These are phyloP conservation scores for Prochilodus magdalenae DNA, from an alignment of 2,113 vertebrate species.

Conservation along the genomic window DNA sequence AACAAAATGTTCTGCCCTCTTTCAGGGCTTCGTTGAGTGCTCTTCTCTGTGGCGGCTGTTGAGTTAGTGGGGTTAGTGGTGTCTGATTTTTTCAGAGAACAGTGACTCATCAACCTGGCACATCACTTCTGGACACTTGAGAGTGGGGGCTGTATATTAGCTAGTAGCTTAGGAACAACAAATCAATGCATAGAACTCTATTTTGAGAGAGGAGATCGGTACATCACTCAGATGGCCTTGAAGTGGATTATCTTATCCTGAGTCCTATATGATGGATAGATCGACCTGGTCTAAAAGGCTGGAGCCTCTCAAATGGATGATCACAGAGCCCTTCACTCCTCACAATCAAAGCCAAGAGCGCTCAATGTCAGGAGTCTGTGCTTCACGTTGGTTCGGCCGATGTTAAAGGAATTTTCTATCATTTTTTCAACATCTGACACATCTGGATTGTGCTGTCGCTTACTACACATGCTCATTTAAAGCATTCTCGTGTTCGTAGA, in stretches of 20 bases:
- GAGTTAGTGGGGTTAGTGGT: constrained; percentile 8
- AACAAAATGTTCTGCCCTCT: constrained; percentile 30
- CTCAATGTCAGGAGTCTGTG: background rate
- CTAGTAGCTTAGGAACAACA: constrained; percentile 24
- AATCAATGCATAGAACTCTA: constrained; percentile 37
- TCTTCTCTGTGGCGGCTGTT: constrained; percentile 39
- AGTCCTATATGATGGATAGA: constrained; percentile 3
- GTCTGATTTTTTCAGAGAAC: background rate
- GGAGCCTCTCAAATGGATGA: background rate
- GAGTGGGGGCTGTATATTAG: background rate
- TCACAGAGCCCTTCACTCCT: background rate
- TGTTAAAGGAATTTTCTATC: no score
- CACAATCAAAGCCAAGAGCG: background rate
- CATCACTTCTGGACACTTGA: background rate
- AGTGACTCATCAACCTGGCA: constrained; percentile 24
- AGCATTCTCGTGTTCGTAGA: no score
- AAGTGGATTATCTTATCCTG: background rate
- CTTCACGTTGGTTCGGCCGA: background rate
- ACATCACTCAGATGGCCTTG: constrained; percentile 15
- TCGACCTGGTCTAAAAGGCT: background rate
- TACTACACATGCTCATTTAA: no score
- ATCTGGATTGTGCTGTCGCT: no score
- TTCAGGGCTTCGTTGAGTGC: constrained; percentile 33
- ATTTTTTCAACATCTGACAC: no score
- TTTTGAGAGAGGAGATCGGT: background rate